These are phyloP conservation scores for Bradypus variegatus DNA, from an alignment of 2,797 vertebrate species.

Conservation along the genomic window DNA sequence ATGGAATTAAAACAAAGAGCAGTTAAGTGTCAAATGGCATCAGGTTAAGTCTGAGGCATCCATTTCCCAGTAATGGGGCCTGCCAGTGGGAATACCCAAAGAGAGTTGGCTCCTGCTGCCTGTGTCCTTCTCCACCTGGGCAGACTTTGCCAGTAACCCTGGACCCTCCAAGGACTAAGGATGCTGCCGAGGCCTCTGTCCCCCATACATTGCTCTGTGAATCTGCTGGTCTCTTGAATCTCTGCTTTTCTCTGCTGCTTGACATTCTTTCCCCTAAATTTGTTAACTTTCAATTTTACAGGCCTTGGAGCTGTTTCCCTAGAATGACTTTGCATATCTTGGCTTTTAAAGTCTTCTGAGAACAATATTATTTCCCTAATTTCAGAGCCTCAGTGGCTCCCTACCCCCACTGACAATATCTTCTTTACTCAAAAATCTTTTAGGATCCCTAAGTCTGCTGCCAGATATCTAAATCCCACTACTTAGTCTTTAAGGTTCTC, in stretches of 20 bases:
- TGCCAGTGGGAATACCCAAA: neutral
- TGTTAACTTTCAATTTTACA: neutral
- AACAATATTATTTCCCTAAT: neutral
- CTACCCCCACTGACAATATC: too few relatives aligned
- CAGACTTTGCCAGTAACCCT: neutral
- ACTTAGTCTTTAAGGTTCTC: neutral
- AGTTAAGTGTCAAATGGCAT: neutral
- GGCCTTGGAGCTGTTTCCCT: neutral
- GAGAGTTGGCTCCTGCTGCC: neutral
- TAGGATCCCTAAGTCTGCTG: neutral
- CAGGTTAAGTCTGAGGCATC: neutral
- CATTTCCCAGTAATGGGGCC: neutral
- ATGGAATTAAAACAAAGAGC: conserved; percentile 22
- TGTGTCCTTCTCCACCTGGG: neutral
- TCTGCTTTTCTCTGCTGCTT: neutral
- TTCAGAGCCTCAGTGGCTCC: neutral
- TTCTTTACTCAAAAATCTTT: neutral
- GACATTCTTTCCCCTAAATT: neutral
- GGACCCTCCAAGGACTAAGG: neutral
- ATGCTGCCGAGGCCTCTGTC: neutral
- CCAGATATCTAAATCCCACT: neutral
- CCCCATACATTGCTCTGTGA: neutral
- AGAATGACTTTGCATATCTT: neutral
- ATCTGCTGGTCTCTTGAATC: neutral
- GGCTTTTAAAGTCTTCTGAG: neutral